These are phyloP conservation scores for Orientallactaga sibirica DNA, from an alignment of 2,797 vertebrate genomes.

Conservation along the genomic window DNA sequence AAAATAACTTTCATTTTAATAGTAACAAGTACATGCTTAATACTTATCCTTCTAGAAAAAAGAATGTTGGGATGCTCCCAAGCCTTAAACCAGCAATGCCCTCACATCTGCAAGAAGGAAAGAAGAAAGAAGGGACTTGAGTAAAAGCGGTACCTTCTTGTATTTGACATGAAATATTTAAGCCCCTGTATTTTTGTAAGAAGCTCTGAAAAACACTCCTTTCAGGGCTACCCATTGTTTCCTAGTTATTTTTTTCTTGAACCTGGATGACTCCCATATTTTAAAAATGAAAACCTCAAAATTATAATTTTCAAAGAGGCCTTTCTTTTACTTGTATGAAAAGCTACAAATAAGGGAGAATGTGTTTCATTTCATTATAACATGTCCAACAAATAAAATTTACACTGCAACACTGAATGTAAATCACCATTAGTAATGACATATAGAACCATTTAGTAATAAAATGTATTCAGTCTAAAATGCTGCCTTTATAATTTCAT, in stretches of 20 bases:
- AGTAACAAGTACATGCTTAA: not conserved
- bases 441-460: not conserved
- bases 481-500: not conserved
- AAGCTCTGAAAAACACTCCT: not conserved
- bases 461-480: not conserved
- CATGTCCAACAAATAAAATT: not conserved
- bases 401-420: not conserved
- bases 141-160: not conserved
- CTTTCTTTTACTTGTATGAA: not conserved
- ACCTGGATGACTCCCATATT: not conserved
- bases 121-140: no score
- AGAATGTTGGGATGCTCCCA: not conserved
- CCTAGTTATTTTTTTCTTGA: not conserved
- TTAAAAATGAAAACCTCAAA: not conserved
- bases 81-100: not conserved
- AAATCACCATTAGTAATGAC: not conserved
- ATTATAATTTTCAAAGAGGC: not conserved
- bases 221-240: not conserved
- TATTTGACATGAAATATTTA: conserved; percentile 8
- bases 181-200: not conserved
- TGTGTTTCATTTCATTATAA: not conserved
- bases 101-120: not conserved
- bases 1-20: not conserved
- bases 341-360: not conserved
- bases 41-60: not conserved